phyloP scores from a whole-genome alignment of 2,797 vertebrate species.

The Graptemys geographica region DNA sequence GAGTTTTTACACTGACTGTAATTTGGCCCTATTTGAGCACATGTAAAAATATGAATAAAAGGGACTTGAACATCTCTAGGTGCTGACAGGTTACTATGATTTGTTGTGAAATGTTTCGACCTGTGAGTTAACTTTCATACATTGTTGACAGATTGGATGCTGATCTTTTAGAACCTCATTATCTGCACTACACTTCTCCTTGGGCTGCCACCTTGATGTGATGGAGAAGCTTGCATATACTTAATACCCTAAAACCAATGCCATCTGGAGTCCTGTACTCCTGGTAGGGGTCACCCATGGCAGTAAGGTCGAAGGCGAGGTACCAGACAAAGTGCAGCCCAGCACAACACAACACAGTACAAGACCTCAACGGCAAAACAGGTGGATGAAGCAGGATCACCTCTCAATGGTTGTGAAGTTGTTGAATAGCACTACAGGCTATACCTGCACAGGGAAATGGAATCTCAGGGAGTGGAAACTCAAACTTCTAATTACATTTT shows the following conservation, averaged over 20 bases:
- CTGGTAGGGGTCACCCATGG: no score
- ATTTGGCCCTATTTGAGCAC: neutral
- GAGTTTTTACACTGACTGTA: neutral
- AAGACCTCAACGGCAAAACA: no score
- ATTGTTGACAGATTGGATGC: neutral
- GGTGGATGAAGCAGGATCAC: no score
- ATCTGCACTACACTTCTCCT: neutral
- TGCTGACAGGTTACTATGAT: neutral
- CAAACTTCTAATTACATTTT: neutral
- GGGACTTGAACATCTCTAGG: neutral
- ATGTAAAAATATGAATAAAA: neutral
- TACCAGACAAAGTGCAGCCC: no score
- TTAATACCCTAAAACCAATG: no score
- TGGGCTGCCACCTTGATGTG: no score
- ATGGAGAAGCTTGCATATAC: no score
- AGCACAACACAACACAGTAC: no score
- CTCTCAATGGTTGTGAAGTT: no score
- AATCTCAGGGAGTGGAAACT: neutral
- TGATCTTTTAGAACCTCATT: neutral
- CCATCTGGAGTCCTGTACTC: no score
- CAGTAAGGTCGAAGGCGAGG: no score
- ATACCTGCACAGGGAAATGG: neutral
- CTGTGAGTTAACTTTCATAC: neutral
- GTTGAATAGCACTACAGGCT: neutral
- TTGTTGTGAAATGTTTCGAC: neutral